Evolutionary conservation across 2,888 invertebrate genomes (phyloP), one percentile per base, ranked within the genome.

Genomic region (Muscina levida): DNA sequence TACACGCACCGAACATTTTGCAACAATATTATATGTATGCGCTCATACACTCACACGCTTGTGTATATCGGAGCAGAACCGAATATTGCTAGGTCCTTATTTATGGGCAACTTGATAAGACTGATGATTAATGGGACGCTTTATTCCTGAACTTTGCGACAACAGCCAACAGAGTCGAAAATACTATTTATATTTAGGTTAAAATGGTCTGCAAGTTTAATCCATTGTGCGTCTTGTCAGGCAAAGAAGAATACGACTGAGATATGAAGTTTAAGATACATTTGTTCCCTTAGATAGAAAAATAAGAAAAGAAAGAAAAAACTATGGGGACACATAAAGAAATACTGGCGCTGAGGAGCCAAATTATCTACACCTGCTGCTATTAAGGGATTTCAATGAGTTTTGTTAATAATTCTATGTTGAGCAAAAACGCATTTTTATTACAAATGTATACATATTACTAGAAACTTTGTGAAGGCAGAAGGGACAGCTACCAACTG

Each of bases 31-130:
- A n/a, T n/a, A n/a, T n/a, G n/a, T n/a, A n/a, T n/a, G n/a, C n/a
- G n/a, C n/a, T n/a, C n/a, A 31, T 31, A 31, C 31, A 31, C 31
- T 5, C 31, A 31, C 8, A 53, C 13, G 24, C 19, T 19, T 48
- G 11, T 26, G 17, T 24, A 66, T 37, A 51, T 15, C 19, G 11
- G 15, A 24, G 15, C 26, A 67, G 70, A 74, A 3, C 51, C 44
- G 67, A 77, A 66, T 79, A 71, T 78, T 78, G 73, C 73, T 62
- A 66, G 46, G 65, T 72, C 15, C 46, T 81, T 82, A 81, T 83
- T 83, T 81, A 83, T 83, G 82, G 74, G 82, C 79, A 77, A 83
- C 75, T 83, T 81, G 82, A 83, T 83, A 83, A 83, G 68, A 77
- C 77, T 79, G 77, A 83, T 83, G 82, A 81, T 81, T 79, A 79